These are phyloP conservation scores for Laupala kohalensis DNA, from an alignment of 1,140 invertebrate species.

Conservation along the genomic window DNA sequence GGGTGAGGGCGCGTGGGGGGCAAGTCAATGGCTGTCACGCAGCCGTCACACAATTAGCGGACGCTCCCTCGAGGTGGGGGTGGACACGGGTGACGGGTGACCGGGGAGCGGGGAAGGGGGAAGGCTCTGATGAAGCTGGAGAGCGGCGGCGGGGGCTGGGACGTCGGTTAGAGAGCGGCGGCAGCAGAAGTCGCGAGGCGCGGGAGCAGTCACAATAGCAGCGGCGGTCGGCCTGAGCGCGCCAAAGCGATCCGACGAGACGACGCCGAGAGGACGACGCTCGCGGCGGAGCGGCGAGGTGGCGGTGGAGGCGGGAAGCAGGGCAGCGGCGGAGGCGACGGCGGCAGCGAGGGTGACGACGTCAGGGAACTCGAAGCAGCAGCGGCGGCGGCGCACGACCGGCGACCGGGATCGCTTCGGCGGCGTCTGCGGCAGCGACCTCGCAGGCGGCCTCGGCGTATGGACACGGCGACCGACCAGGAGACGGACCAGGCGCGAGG, in stretches of 20 bases:
- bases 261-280: not conserved
- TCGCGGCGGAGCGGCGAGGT: not conserved
- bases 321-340: not conserved
- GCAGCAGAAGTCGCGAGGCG: not conserved
- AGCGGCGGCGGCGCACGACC: not conserved
- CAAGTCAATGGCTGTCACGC: slow-evolving; percentile 4
- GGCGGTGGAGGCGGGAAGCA: not conserved
- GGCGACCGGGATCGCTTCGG: not conserved
- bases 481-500: not conserved
- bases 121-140: not conserved
- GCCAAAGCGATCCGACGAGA: too few species aligned
- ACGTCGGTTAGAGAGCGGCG: not conserved
- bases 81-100: not conserved
- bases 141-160: not conserved
- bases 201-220: not conserved
- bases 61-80: not conserved
- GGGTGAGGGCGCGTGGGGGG: not conserved
- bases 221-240: not conserved
- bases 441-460: too few species aligned
- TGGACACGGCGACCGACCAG: not conserved
- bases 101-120: not conserved
- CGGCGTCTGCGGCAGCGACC: not conserved
- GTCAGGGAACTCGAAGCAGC: not conserved
- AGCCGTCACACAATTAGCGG: slow-evolving; percentile 1
- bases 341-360: not conserved